These are phyloP conservation scores for Hofmannophila pseudospretella DNA, from an alignment of 2,888 invertebrate genomes.

Conservation along the genomic window DNA sequence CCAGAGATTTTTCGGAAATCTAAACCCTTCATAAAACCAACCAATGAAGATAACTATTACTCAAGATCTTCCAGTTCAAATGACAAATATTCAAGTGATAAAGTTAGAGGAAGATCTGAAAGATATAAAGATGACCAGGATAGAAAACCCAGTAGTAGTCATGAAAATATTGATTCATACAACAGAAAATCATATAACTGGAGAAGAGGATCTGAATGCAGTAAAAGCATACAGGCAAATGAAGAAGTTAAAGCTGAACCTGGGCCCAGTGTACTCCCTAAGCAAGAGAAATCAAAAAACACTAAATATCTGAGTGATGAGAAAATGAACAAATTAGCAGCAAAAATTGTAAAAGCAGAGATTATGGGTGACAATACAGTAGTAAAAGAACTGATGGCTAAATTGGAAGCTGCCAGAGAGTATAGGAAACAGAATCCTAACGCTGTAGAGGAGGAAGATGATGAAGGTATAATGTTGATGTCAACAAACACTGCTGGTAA, in stretches of 20 bases:
- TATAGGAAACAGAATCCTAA: constrained; percentile 61
- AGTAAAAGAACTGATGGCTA: constrained; percentile 83
- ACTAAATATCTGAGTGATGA: constrained; percentile 81
- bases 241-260: constrained; percentile 5
- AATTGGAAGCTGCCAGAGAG: constrained; percentile 84
- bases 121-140: background rate
- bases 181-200: constrained; percentile 31
- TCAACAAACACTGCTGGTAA: constrained; percentile 82
- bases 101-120: constrained; percentile 10
- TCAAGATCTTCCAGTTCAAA: constrained; percentile 21
- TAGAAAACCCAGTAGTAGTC: background rate
- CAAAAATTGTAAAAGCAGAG: constrained; percentile 95
- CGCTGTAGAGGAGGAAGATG: constrained; percentile 44
- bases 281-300: constrained; percentile 18
- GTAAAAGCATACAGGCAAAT: constrained; percentile 5
- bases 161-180: constrained; percentile 9
- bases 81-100: background rate
- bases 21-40: constrained; percentile 57
- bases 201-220: constrained; percentile 27
- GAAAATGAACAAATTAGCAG: constrained; percentile 93
- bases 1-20: constrained; percentile 51
- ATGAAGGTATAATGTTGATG: constrained; percentile 81
- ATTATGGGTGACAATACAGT: constrained; percentile 89
- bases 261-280: constrained; percentile 7
- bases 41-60: constrained; percentile 43